These are phyloP conservation scores for Sebastiscus albofasciatus DNA, from an alignment of 2,797 vertebrate species.

Conservation along the genomic window DNA sequence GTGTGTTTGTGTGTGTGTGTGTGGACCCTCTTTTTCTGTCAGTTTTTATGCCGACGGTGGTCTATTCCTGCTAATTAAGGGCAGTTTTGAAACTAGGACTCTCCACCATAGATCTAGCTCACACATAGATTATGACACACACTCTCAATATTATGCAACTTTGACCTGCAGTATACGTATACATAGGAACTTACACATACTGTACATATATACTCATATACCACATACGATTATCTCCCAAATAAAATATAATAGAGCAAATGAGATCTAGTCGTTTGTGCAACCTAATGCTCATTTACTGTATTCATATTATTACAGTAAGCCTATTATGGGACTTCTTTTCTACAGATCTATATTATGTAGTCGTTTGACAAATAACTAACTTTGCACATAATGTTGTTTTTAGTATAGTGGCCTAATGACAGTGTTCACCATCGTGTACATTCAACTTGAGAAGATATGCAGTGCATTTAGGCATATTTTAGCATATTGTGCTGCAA, in stretches of 20 bases:
- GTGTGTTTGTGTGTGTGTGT: neutral
- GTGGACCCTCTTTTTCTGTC: neutral
- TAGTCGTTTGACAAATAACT: neutral
- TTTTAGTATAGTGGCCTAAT: neutral
- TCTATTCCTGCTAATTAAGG: conserved; percentile 44
- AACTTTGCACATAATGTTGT: neutral
- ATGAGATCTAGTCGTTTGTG: neutral
- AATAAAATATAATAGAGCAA: neutral
- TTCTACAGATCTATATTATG: neutral
- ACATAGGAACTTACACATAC: neutral
- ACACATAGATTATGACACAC: neutral
- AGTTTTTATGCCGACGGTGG: conserved; percentile 24
- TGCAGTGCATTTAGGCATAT: neutral
- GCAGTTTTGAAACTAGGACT: conserved; percentile 35
- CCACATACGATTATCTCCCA: neutral
- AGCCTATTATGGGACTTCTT: neutral
- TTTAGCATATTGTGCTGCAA: neutral
- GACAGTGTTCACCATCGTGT: neutral
- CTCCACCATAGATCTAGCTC: neutral
- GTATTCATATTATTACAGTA: neutral
- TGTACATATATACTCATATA: neutral
- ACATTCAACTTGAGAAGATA: neutral
- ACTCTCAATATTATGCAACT: neutral
- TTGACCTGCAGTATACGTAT: neutral
- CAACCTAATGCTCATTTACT: neutral